phyloP scores from a whole-genome alignment of 2,888 invertebrate genomes.

The Dynastes grantii region DNA sequence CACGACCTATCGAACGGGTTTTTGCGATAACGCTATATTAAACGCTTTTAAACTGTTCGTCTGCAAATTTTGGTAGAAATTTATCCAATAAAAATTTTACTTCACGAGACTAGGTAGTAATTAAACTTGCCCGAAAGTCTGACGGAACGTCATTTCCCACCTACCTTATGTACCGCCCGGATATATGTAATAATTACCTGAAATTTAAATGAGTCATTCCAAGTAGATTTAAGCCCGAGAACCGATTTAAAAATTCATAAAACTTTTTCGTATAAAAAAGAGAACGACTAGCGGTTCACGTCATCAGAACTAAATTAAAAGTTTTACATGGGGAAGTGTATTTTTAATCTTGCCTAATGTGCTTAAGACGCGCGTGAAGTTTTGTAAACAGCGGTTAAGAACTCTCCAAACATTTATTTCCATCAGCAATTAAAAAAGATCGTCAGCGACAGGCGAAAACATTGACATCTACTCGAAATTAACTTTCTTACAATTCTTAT shows the following conservation, averaged over 20 bases:
- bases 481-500: too few species aligned
- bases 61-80: background rate
- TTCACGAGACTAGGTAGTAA: constrained; percentile 3
- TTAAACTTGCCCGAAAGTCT: constrained; percentile 15
- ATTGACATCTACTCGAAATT: too few species aligned
- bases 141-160: constrained; percentile 11
- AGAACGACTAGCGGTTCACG: constrained; percentile 7
- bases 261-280: constrained; percentile 15
- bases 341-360: constrained; percentile 14
- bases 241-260: constrained; percentile 36
- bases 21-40: too few species aligned
- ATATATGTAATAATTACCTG: constrained; percentile 34
- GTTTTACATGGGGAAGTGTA: constrained; percentile 27
- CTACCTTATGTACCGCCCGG: background rate
- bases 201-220: constrained; percentile 34
- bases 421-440: background rate
- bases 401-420: background rate
- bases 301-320: constrained; percentile 41
- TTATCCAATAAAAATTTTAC: constrained; percentile 7
- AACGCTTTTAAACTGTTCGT: background rate
- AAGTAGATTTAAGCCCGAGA: constrained; percentile 15
- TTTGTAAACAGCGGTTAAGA: constrained; percentile 22
- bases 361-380: constrained; percentile 1
- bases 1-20: background rate
- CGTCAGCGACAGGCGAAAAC: background rate